Base-by-base conservation (phyloP, 2,113 vertebrate genomes). In the Brevimyrus niger region DNA sequence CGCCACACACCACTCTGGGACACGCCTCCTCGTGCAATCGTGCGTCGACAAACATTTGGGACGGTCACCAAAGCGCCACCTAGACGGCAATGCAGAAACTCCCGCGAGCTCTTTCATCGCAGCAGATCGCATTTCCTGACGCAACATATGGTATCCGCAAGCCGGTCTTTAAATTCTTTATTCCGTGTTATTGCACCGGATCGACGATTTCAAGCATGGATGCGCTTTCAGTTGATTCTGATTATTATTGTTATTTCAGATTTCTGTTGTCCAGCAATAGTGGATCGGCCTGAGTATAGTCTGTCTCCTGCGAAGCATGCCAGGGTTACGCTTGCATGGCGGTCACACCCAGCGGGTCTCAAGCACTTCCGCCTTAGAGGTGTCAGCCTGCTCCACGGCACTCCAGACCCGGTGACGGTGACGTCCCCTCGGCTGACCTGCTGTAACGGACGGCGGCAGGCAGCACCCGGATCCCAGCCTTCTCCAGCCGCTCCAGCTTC, bases 391-490 rank as follows among this genome's bases (percentile, higher is more conserved):
- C 2, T 17, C 48, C 69, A 89, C 31, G 23, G 47, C 50, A 61
- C 61, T 85, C 88, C 91, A 42, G 6, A 31, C 88, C n/a, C 50
- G 31, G 61, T 8, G 38, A 21, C 83, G 27, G 50, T 8, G 47
- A 15, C 86, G 85, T 31, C 90, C 92, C 84, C 90, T 90, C 48
- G 23, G 94, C 98, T 97, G 94, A 99, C 98, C 98, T 99, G 96
- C 94, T 92, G 61, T 97, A 98, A 90, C 96, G 97, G 92, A 94
- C 95, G 0, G 95, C 94, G 50, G 98, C 98, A 9, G 98, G 97
- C 93, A 97, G 94, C 90, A 99, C 96, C 93, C 96, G 97, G 92
- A 99, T 98, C 50, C 98, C 98, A 42, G 97, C 97, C 94, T 97
- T 96, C 93, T 97, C 93, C 0, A 98, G 94, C 94, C 92, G 96